These are phyloP conservation scores for human DNA, from an alignment of 2,113 vertebrate species.

Conservation along the genomic window DNA sequence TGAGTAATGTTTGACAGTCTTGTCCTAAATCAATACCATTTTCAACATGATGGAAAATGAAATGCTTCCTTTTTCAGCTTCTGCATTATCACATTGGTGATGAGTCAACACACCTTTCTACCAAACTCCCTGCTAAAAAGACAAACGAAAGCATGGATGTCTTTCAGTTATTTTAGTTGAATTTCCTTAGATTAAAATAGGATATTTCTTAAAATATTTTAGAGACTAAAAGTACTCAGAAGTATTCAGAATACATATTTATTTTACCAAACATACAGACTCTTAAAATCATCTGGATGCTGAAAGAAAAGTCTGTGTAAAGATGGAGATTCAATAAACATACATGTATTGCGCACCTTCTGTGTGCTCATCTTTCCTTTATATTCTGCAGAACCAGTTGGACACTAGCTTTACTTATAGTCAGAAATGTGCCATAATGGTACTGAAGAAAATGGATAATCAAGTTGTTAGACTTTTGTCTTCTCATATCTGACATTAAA, in stretches of 20 bases:
- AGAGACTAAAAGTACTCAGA: not conserved
- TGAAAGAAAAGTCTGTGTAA: not conserved
- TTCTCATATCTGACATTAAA: not conserved
- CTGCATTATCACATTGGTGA: constrained; percentile 17
- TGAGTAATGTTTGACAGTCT: not conserved
- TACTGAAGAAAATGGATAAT: not conserved
- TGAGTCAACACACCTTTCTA: constrained; percentile 46
- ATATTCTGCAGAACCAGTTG: not conserved
- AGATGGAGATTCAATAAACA: not conserved
- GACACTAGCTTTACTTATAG: not conserved
- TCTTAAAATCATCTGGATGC: not conserved
- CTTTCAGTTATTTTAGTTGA: constrained; percentile 52
- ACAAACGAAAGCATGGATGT: constrained; percentile 36
- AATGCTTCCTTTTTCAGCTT: constrained; percentile 42
- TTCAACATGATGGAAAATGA: constrained; percentile 38
- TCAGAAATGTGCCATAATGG: not conserved
- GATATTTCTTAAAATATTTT: constrained; percentile 42
- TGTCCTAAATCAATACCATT: constrained; percentile 53
- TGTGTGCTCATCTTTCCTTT: not conserved
- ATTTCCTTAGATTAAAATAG: constrained; percentile 48
- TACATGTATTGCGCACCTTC: not conserved
- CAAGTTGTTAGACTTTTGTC: not conserved
- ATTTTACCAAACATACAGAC: not conserved
- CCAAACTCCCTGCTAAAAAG: constrained; percentile 30
- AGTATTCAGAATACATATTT: not conserved